Evolutionary conservation across 53 echinoderm and acorn worm species (phyloP), one percentile per base, ranked within the genome.

Genomic region (Hippasteria phrygiana): DNA sequence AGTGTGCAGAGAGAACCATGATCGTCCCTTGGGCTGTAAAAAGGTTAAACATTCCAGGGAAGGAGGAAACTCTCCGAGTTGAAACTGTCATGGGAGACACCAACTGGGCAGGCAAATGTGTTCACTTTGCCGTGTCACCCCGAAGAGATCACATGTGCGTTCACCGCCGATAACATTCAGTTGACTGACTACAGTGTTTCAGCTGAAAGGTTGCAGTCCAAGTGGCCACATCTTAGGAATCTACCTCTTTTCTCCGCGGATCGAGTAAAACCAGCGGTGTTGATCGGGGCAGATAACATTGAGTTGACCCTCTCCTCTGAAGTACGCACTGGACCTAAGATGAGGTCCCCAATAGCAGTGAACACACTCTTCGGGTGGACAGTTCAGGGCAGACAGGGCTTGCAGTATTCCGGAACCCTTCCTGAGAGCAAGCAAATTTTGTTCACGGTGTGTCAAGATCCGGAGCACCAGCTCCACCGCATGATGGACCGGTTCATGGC

Each of bases 331-430:
- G n/a, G 90, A 38, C 38, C 80, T 72, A 18, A 53, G 46, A 5
- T 34, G 55, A 31, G 46, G 6, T 64, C 73, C n/a, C 90, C 90
- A 22, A 65, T 78, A 1, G 82, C 90, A 31, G 55, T 71, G 1
- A 42, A 18, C 22, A 90, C 71, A 32, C 28, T 31, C 1, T 81
- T 71, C 41, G 72, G 70, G 4, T 73, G 90, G 90, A 82, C 82
- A 9, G 35, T 90, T 1, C 90, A 71, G 50, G 70, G 82, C 26
- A 71, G 41, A 36, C 31, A 54, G 41, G 50, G 71, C 29, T 34
- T 65, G 64, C 64, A 64, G 33, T 31, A 31, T 33, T 33, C 64
- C 31, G 31, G 64, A 28, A 64, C 29, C 29, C 4, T 64, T 4
- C 33, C 33, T 28, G 64, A 28, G 33, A 28, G 33, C 64, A 64